Base-by-base conservation (phyloP, 64 coral and sea anemone genomes). In the Stichodactyla mertensii region DNA sequence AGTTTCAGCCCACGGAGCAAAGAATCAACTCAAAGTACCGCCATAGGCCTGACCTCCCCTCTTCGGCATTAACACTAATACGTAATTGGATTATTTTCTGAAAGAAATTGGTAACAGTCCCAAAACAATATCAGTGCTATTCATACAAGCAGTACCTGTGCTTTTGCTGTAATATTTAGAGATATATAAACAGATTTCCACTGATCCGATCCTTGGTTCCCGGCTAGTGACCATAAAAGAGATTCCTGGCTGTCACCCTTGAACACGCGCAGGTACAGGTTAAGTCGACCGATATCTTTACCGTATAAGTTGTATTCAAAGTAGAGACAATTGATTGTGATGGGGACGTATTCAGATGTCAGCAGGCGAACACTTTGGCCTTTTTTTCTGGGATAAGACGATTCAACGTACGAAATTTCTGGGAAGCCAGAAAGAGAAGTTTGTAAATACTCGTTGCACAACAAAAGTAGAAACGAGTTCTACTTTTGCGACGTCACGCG, bases 281-380 rank as follows among this genome's bases (percentile, higher is more conserved):
- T 90, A 6, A 90, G 52, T 45, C 70, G 69, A 0, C 89, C 82
- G 54, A 85, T 74, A 62, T 90, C 28, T 24, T 84, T 62, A 59
- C 89, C 89, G 3, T 62, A 78, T 19, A 90, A 77, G 16, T 52
- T 52, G 54, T 90, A 90, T 51, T 51, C n/a, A 54, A 90, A 90
- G 6, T n/a, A 77, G 9, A 86, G 51, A 52, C 89, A 90, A 27
- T 90, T 90, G 15, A 86, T 77, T 15, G 62, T 14, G 54, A 23
- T 55, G 14, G 71, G 52, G 14, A 90, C 16, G 56, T 85, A 86
- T 3, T 58, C 26, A 60, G 82, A 77, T 23, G 70, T 84, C 6
- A 85, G 52, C 6, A 90, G 26, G 22, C 67, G 18, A 28, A 81
- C 83, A 16, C 16, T 8, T 31, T 79, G 54, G 3, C 67, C 70